These are phyloP conservation scores for Archocentrus centrarchus DNA, from an alignment of 2,113 vertebrate genomes.

Conservation along the genomic window DNA sequence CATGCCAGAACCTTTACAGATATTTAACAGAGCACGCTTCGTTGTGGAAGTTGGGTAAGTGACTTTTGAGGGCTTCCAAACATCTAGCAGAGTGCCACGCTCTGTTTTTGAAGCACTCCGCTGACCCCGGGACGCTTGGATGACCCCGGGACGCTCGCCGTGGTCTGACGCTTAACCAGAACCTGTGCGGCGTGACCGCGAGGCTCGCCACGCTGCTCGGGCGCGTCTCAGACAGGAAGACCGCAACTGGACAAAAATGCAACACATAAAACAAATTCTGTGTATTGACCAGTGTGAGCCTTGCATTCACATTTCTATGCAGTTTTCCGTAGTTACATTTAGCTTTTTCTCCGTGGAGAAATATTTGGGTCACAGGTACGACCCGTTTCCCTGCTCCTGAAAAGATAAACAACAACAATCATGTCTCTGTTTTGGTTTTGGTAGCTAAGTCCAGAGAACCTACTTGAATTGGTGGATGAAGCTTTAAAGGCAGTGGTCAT, in stretches of 20 bases:
- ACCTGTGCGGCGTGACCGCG: conserved; percentile 44
- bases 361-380: conserved; percentile 41
- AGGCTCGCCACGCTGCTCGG: conserved; percentile 63
- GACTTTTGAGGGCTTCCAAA: conserved; percentile 60
- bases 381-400: conserved; percentile 68
- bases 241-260: conserved; percentile 64
- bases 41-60: conserved; percentile 62
- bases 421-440: conserved; percentile 74
- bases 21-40: conserved; percentile 50
- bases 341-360: conserved; percentile 64
- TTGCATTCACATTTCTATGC: conserved; percentile 74
- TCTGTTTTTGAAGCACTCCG: background rate
- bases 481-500: conserved; percentile 68
- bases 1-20: conserved; percentile 46
- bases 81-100: conserved; percentile 27
- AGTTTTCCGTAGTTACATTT: conserved; percentile 52
- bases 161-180: conserved; percentile 21
- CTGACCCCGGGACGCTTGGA: conserved; percentile 10
- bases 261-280: conserved; percentile 64
- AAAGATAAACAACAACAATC: conserved; percentile 52
- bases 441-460: conserved; percentile 67
- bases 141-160: conserved; percentile 11
- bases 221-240: conserved; percentile 52
- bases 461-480: conserved; percentile 64
- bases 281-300: conserved; percentile 65